Evolutionary conservation across 2,888 invertebrate species (phyloP), one percentile per base, ranked within the genome.

Genomic region (Desoria tigrina): DNA sequence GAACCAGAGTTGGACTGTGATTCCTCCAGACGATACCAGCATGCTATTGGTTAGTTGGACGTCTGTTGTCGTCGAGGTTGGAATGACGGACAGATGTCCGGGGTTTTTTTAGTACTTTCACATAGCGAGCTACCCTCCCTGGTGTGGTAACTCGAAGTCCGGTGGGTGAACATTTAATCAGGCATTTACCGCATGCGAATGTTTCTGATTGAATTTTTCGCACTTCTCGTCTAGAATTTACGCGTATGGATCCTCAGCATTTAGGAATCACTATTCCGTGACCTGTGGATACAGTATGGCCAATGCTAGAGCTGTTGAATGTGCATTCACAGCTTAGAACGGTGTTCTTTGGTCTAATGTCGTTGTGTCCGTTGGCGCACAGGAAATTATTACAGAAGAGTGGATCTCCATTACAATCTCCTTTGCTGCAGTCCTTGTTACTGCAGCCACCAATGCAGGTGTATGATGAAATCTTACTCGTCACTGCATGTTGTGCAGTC

Each of bases 81-180:
- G 68, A 6, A 39, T 18, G 1, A 49, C 51, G 0, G 68, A 45
- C 1, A 68, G 56, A 18, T 51, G 54, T 23, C 59, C 68, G 1
- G 68, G 65, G 50, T 65, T 65, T 39, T n/a, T 65, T 68, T 1
- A 42, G 53, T 0, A 51, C 57, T 14, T 49, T 58, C 0, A 68
- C 28, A 24, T 68, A 68, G 18, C 26, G 51, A 24, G 61, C 26
- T 0, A 58, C 53, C 2, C 16, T 7, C 1, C 50, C 51, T n/a
- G 61, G 62, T 0, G 61, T 68, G 1, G 14, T 1, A 1, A 68
- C 16, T 23, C 59, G 45, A 1, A 68, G 11, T 37, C 60, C 66
- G 2, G 6, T 23, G 21, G 21, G 2, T 9, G 21, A 28, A 27
- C 68, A 68, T 1, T 49, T 21, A 7, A 66, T 42, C 1, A 42